Base-by-base conservation (phyloP, 1,140 invertebrate species). In the Sminthurinus signatus region DNA sequence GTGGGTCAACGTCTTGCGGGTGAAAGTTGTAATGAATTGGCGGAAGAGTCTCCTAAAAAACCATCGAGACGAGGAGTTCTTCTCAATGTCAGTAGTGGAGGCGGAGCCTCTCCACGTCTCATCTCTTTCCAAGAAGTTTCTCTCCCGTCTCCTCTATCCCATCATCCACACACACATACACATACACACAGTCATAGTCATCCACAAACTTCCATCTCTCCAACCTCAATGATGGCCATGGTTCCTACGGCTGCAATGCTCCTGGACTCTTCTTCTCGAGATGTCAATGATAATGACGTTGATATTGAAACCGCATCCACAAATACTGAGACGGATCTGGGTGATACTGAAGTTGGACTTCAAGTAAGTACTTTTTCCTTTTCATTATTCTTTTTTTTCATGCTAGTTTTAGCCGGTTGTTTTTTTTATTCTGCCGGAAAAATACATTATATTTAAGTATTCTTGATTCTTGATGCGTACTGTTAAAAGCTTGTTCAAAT, bases 1-100 rank as follows among this genome's bases (percentile, higher is more conserved):
- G 83, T 92, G 73, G 87, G 90, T 73, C 83, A 89, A 79, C 77
- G 86, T 75, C 74, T 91, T 73, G 84, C 88, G 12, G 83, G 85
- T 73, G 85, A 83, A 72, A 80, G 29, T 29, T 46, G 29, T 71
- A 60, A 66, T 17, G 66, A 65, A 25, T 44, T 51, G 15, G 77
- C 48, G 75, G 80, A 74, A 75, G 78, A 68, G 71, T 80, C 75
- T 74, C 80, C 64, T 72, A 80, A 62, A 76, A 79, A 72, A 29
- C 58, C 68, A 21, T 54, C 60, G 31, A 54, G 62, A 48, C 39
- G 65, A 31, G 60, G 63, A 14, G 64, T 68, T 44, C 51, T 61
- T 25, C 43, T 66, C 1, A 42, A 62, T 25, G 48, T 56, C 12
- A 65, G 52, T 32, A 61, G 54, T 48, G 62, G 46, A 25, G 68